These are phyloP conservation scores for Scaptomyza pallida DNA, from an alignment of 1,140 invertebrate genomes.

Conservation along the genomic window DNA sequence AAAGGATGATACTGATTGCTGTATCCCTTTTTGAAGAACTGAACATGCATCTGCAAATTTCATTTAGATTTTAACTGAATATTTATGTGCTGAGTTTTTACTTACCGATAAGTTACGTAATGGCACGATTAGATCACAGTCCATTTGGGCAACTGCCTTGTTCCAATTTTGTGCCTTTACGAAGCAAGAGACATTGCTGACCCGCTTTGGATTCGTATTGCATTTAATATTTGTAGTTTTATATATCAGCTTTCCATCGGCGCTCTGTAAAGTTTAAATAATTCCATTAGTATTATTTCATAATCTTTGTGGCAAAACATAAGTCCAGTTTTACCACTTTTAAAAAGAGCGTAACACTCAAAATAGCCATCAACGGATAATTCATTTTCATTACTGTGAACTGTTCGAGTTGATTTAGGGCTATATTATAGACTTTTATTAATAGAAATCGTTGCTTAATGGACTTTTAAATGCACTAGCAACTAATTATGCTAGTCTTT, in stretches of 20 bases:
- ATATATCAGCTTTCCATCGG: constrained; percentile 9
- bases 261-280: constrained; percentile 16
- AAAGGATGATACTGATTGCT: constrained; percentile 43
- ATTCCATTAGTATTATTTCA: too few species aligned
- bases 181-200: constrained; percentile 14
- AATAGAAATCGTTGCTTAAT: too few species aligned
- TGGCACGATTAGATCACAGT: constrained; percentile 27
- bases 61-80: neutral
- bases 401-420: too few species aligned
- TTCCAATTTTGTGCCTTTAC: constrained; percentile 43
- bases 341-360: neutral
- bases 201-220: neutral
- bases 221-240: constrained; percentile 43
- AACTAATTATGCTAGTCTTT: too few species aligned
- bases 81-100: neutral
- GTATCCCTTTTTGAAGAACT: constrained; percentile 35
- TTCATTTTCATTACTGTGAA: neutral
- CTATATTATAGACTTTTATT: too few species aligned
- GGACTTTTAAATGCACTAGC: too few species aligned
- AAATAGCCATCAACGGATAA: neutral
- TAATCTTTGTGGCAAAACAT: too few species aligned
- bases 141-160: constrained; percentile 25
- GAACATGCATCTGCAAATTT: neutral
- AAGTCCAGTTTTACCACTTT: too few species aligned
- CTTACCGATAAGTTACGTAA: constrained; percentile 37